Evolutionary conservation across 2,888 invertebrate genomes (phyloP).

Genomic region (Rhamphomyia laevipes): DNA sequence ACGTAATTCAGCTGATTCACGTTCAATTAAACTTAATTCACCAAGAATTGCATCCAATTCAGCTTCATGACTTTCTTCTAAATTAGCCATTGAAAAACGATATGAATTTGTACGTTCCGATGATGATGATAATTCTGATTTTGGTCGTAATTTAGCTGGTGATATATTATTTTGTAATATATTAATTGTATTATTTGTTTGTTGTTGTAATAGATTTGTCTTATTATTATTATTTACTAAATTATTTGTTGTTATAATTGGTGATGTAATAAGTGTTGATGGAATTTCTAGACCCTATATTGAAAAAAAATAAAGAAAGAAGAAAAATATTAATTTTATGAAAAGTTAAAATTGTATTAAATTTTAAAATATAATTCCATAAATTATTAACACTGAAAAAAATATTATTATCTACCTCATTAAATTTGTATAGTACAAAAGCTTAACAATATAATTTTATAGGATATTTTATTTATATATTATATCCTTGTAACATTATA

Average conservation of each 20-base stretch:
- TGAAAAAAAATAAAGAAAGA: slow-evolving; percentile 6
- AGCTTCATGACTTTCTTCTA: slow-evolving; percentile 91
- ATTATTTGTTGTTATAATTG: slow-evolving; percentile 7
- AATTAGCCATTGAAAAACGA: slow-evolving; percentile 90
- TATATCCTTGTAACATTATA: no score
- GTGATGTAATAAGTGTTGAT: slow-evolving; percentile 11
- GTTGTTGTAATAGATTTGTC: neutral
- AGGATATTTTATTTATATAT: no score
- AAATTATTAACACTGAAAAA: no score
- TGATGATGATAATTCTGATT: slow-evolving; percentile 13
- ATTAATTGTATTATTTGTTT: no score
- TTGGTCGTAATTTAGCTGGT: slow-evolving; percentile 13
- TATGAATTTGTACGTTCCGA: slow-evolving; percentile 65
- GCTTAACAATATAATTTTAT: no score
- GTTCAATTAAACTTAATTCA: slow-evolving; percentile 86
- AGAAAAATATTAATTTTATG: neutral
- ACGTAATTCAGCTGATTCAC: slow-evolving; percentile 26
- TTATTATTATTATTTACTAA: neutral
- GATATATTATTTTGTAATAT: neutral
- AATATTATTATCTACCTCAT: no score
- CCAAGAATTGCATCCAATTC: slow-evolving; percentile 95
- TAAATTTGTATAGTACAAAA: no score
- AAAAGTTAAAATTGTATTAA: neutral
- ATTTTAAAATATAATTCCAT: neutral
- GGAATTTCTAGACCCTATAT: slow-evolving; percentile 15